Conservation (phyloP, 2,797 vertebrate genomes). For the Melanotaenia boesemani region DNA sequence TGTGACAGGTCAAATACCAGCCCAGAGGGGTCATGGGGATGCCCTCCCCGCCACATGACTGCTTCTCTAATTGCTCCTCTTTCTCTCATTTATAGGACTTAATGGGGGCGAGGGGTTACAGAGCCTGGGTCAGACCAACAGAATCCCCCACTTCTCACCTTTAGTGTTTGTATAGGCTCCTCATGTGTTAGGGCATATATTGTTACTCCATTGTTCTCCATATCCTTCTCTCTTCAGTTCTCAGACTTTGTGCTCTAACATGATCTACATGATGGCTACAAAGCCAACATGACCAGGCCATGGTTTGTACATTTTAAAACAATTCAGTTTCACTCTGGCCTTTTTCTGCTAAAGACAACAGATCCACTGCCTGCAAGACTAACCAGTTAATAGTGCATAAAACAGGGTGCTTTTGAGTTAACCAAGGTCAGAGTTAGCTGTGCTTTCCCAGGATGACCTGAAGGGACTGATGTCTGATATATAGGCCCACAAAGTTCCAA, state of each 20-base stretch:
- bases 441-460: not conserved
- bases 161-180: slow-evolving; percentile 47
- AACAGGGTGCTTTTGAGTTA: slow-evolving; percentile 23
- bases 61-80: slow-evolving; percentile 70
- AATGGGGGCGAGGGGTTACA: slow-evolving; percentile 48
- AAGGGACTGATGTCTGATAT: not conserved
- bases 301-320: slow-evolving; percentile 13
- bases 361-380: slow-evolving; percentile 13
- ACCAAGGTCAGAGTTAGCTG: slow-evolving; percentile 24
- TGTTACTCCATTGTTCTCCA: slow-evolving; percentile 31
- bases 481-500: not conserved
- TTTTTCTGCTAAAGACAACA: slow-evolving; percentile 7
- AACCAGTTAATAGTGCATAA: slow-evolving; percentile 15
- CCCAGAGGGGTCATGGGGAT: slow-evolving; percentile 60
- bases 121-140: slow-evolving; percentile 48
- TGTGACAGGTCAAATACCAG: slow-evolving; percentile 72
- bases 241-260: slow-evolving; percentile 9
- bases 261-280: slow-evolving; percentile 14
- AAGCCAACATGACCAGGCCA: not conserved
- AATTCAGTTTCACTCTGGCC: slow-evolving; percentile 10
- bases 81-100: slow-evolving; percentile 70
- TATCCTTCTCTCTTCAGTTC: slow-evolving; percentile 25
- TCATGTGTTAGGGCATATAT: slow-evolving; percentile 45
- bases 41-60: slow-evolving; percentile 67
- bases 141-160: slow-evolving; percentile 23